These are phyloP conservation scores for Aphelenchoides bicaudatus DNA, from an alignment of 2,888 invertebrate species.

Conservation along the genomic window DNA sequence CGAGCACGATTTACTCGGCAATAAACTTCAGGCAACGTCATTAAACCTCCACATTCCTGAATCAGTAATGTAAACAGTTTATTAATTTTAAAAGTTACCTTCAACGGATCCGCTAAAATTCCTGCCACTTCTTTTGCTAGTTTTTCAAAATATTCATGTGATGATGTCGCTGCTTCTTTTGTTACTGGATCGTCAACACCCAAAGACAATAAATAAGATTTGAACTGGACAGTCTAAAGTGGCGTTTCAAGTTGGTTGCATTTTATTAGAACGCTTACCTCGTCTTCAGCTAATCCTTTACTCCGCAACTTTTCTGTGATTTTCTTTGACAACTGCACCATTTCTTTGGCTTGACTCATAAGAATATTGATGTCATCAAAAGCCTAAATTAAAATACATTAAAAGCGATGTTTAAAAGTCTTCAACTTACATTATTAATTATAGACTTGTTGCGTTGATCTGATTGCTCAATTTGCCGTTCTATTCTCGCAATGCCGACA, in stretches of 20 bases:
- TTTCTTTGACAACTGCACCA: constrained; percentile 85
- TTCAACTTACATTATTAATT: constrained; percentile 69
- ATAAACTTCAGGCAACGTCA: constrained; percentile 83
- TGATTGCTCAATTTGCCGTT: constrained; percentile 82
- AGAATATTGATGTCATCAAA: constrained; percentile 90
- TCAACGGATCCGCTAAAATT: constrained; percentile 76
- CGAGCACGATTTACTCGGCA: constrained; percentile 93
- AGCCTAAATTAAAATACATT: constrained; percentile 66
- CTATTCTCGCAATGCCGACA: constrained; percentile 90
- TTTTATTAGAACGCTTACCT: constrained; percentile 2
- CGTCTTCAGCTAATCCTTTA: constrained; percentile 84
- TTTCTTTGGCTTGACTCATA: constrained; percentile 93
- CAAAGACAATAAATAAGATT: constrained; percentile 88
- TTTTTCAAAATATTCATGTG: constrained; percentile 76
- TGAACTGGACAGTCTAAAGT: constrained; percentile 81
- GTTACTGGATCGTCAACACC: constrained; percentile 98
- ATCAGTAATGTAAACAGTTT: constrained; percentile 15
- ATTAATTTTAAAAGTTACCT: constrained; percentile 65
- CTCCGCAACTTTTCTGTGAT: constrained; percentile 89
- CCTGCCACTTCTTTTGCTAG: constrained; percentile 80
- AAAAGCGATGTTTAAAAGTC: neutral
- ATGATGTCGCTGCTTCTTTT: constrained; percentile 79
- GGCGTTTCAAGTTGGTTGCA: neutral
- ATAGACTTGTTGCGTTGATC: constrained; percentile 85
- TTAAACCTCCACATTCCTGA: constrained; percentile 74